Evolutionary conservation across 2,113 vertebrate species (phyloP).

Genomic region (Mohoua ochrocephala): DNA sequence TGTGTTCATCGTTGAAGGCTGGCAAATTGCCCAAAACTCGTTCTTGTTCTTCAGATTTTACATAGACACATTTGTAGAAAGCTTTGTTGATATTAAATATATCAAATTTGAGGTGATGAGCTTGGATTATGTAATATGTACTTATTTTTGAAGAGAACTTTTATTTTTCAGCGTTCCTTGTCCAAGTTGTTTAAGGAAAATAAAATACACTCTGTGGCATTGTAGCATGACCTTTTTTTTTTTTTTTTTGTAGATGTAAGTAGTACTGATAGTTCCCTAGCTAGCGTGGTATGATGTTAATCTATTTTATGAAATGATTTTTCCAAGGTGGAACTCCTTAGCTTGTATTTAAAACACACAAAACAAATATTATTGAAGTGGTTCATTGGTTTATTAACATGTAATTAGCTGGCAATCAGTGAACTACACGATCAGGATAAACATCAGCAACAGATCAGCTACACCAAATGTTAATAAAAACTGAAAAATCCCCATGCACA

Average conservation of each 20-base stretch:
- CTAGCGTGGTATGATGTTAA: background rate
- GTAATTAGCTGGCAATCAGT: background rate
- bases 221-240: background rate
- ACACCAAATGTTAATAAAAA: background rate
- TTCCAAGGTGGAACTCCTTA: background rate
- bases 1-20: background rate
- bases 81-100: background rate
- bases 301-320: background rate
- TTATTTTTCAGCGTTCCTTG: background rate
- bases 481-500: accelerated
- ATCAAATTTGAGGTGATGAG: background rate
- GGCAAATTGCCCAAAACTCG: background rate
- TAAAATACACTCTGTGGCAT: background rate
- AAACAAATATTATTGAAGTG: background rate
- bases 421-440: background rate
- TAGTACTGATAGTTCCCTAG: background rate
- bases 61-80: background rate
- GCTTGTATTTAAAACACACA: background rate
- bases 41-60: background rate
- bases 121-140: background rate
- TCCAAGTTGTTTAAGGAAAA: background rate
- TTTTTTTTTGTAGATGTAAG: background rate
- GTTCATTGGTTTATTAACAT: background rate
- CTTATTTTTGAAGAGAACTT: background rate
- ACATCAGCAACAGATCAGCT: background rate